Evolutionary conservation across 2,888 invertebrate species (phyloP).

Genomic region (Drosophila diplacantha): DNA sequence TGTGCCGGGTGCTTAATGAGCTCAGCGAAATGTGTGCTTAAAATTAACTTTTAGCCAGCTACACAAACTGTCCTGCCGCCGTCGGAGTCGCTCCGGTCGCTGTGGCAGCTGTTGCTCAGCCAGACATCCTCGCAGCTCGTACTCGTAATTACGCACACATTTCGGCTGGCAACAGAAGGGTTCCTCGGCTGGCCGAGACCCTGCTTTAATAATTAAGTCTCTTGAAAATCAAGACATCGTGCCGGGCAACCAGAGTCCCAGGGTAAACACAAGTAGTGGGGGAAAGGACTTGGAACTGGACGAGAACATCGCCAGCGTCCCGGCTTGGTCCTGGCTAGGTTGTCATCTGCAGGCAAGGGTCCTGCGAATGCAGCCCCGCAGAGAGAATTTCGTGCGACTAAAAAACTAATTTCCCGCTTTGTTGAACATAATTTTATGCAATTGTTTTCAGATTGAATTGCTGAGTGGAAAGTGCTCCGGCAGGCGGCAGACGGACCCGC

Average conservation of each 20-base stretch:
- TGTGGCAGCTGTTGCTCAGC: conserved; percentile 58
- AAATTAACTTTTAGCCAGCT: conserved; percentile 58
- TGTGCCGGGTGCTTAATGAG: conserved; percentile 54
- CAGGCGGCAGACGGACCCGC: conserved; percentile 11
- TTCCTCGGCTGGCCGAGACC: conserved; percentile 23
- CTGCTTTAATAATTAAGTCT: conserved; percentile 58
- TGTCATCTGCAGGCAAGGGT: conserved; percentile 23
- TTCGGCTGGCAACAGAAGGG: conserved; percentile 25
- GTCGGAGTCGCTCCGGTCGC: too few relatives aligned
- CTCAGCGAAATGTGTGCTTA: conserved; percentile 61
- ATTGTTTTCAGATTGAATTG: conserved; percentile 60
- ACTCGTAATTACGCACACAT: conserved; percentile 15
- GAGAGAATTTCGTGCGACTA: conserved; percentile 40
- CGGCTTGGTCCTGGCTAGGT: not conserved
- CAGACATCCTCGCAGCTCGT: conserved; percentile 39
- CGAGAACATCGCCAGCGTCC: conserved; percentile 4
- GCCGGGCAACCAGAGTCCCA: conserved; percentile 8
- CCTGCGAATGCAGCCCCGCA: conserved; percentile 15
- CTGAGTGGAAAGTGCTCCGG: conserved; percentile 11
- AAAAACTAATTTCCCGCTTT: conserved; percentile 68
- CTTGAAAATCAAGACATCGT: conserved; percentile 42
- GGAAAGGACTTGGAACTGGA: not conserved
- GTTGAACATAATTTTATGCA: conserved; percentile 68
- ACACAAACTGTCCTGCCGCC: conserved; percentile 25
- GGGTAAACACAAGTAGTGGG: conserved; percentile 1